Evolutionary conservation across 2,888 invertebrate species (phyloP).

Genomic region (Pharmacophagus antenor): DNA sequence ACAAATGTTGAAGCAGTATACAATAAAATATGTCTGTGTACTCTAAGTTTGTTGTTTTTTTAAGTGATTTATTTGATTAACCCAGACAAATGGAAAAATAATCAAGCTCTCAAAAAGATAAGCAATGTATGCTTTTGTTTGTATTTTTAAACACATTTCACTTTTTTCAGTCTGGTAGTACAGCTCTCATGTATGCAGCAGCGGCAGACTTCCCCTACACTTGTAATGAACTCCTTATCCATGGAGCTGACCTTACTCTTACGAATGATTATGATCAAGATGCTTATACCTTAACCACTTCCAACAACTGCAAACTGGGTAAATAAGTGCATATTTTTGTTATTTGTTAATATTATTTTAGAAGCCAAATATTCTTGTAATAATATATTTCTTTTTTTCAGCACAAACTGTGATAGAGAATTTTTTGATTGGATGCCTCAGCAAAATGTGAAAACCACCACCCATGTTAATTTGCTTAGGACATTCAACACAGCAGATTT

Average conservation of each 20-base stretch:
- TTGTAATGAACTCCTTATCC: constrained; percentile 89
- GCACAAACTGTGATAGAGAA: constrained; percentile 90
- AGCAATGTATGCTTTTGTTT: background rate
- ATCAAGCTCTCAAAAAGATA: too few species aligned
- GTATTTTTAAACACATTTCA: background rate
- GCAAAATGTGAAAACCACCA: constrained; percentile 67
- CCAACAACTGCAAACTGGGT: constrained; percentile 79
- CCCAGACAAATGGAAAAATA: too few species aligned
- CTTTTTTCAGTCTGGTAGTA: constrained; percentile 88
- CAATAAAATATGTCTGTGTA: too few species aligned
- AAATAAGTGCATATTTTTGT: too few species aligned
- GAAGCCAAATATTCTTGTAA: too few species aligned
- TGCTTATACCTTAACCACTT: constrained; percentile 90
- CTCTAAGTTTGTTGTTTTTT: too few species aligned
- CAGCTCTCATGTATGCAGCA: constrained; percentile 95
- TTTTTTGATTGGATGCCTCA: constrained; percentile 82
- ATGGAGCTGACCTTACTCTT: constrained; percentile 90
- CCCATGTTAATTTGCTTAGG: constrained; percentile 64
- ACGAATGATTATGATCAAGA: constrained; percentile 91
- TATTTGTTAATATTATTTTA: too few species aligned
- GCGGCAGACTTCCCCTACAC: constrained; percentile 94
- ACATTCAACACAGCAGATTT: constrained; percentile 65
- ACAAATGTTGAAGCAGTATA: too few species aligned
- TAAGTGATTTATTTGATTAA: too few species aligned
- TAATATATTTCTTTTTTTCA: constrained; percentile 61